phyloP scores from a whole-genome alignment of 2,113 vertebrate genomes.

The Clupea harengus region DNA sequence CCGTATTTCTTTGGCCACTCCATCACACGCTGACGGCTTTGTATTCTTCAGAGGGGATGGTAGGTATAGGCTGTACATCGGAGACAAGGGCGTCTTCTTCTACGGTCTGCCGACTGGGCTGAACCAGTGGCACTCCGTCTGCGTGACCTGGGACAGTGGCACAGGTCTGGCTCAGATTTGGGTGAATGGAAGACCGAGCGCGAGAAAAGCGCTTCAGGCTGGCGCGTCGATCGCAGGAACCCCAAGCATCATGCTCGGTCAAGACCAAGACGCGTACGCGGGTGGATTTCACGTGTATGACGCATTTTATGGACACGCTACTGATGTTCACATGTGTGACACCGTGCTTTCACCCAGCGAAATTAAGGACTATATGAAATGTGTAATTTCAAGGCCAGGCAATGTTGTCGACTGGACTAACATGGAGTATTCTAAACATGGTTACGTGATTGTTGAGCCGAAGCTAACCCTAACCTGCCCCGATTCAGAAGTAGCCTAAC shows the following conservation, averaged over 20 bases:
- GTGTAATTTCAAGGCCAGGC: neutral
- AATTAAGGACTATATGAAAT: constrained; percentile 10
- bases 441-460: constrained; percentile 17
- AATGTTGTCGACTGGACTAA: constrained; percentile 36
- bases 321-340: constrained; percentile 41
- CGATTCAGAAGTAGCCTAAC: neutral
- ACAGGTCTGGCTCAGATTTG: constrained; percentile 44
- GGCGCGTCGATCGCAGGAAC: neutral
- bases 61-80: neutral
- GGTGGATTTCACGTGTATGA: neutral
- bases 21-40: neutral
- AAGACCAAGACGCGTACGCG: constrained; percentile 31
- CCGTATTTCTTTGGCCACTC: constrained; percentile 9
- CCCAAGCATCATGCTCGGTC: constrained; percentile 33
- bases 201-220: neutral
- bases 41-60: neutral
- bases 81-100: neutral
- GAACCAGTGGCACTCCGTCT: constrained; percentile 41
- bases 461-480: neutral
- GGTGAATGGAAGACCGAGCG: constrained; percentile 36
- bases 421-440: neutral
- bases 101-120: constrained; percentile 1
- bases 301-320: constrained; percentile 35
- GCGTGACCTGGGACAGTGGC: constrained; percentile 37
- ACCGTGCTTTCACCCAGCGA: constrained; percentile 18